phyloP scores from a whole-genome alignment of 2,888 invertebrate genomes.

The Papilio elwesi region DNA sequence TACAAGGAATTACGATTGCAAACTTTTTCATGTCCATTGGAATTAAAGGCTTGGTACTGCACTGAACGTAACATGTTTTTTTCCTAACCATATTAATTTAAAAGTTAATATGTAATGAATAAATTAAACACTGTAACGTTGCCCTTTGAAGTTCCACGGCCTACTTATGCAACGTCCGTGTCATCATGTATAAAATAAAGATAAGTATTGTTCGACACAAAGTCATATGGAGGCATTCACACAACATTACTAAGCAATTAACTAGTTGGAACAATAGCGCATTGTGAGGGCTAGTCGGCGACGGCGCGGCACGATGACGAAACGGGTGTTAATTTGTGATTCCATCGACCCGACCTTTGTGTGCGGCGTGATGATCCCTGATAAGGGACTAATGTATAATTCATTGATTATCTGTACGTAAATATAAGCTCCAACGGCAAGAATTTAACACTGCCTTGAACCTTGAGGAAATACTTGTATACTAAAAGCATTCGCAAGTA shows the following conservation, averaged over 20 bases:
- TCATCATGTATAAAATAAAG: conserved; percentile 32
- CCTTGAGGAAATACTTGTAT: not conserved
- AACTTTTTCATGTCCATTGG: too few relatives aligned
- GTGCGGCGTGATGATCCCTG: conserved; percentile 33
- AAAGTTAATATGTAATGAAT: conserved; percentile 7
- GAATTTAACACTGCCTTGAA: conserved; percentile 14
- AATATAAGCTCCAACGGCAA: conserved; percentile 1
- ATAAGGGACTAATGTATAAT: conserved; percentile 36
- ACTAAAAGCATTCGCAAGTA: not conserved
- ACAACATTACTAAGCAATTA: conserved; percentile 50
- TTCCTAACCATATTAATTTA: not conserved
- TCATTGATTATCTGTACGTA: conserved; percentile 28
- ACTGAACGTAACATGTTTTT: not conserved
- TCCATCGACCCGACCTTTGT: conserved; percentile 43
- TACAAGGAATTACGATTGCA: too few relatives aligned
- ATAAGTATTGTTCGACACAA: conserved; percentile 33
- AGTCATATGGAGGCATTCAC: conserved; percentile 37
- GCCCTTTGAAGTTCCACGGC: not conserved
- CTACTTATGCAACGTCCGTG: conserved; percentile 22
- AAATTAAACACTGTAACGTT: conserved; percentile 5
- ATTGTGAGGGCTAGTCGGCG: conserved; percentile 53
- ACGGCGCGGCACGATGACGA: conserved; percentile 47
- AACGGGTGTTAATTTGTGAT: conserved; percentile 59
- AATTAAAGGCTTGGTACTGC: not conserved
- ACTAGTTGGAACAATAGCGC: conserved; percentile 58